Conservation (phyloP, 1,140 invertebrate species). For the Brachionus sp. region DNA sequence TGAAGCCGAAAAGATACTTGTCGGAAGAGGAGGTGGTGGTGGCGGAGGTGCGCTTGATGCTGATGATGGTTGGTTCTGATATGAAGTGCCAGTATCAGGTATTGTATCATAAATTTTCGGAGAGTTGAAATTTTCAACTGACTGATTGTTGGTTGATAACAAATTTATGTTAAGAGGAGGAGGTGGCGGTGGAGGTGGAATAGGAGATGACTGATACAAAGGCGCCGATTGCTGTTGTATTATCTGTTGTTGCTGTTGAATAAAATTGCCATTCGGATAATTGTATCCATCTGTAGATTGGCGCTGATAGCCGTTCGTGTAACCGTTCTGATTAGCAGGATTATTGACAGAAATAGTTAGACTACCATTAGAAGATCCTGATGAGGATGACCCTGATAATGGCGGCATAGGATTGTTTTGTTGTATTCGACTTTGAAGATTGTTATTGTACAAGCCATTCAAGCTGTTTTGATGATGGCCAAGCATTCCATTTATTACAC, state of each 20-base stretch:
- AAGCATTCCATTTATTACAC: background rate
- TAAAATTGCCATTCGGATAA: background rate
- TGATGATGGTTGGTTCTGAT: background rate
- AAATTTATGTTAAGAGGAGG: background rate
- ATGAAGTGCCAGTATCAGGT: background rate
- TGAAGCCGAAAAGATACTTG: constrained; percentile 46
- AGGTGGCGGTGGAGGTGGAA: constrained; percentile 14
- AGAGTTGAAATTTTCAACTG: background rate
- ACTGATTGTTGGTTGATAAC: background rate
- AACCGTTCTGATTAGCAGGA: background rate
- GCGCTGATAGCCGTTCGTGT: background rate
- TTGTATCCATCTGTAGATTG: background rate
- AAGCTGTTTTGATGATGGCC: background rate
- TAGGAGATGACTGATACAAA: background rate
- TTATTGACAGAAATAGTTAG: constrained; percentile 17
- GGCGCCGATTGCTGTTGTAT: background rate
- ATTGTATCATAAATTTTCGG: constrained; percentile 37
- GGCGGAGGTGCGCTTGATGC: background rate
- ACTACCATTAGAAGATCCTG: background rate
- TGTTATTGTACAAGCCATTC: constrained; percentile 15
- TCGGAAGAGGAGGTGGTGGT: constrained; percentile 1
- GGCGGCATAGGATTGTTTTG: background rate
- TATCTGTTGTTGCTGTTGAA: background rate
- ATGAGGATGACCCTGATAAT: constrained; percentile 13
- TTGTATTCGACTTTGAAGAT: background rate